Percentiles rank a stretch among this genome's conserved stretches.
Conservation (phyloP, 2,797 vertebrate species). For the Chaetophractus vellerosus region DNA sequence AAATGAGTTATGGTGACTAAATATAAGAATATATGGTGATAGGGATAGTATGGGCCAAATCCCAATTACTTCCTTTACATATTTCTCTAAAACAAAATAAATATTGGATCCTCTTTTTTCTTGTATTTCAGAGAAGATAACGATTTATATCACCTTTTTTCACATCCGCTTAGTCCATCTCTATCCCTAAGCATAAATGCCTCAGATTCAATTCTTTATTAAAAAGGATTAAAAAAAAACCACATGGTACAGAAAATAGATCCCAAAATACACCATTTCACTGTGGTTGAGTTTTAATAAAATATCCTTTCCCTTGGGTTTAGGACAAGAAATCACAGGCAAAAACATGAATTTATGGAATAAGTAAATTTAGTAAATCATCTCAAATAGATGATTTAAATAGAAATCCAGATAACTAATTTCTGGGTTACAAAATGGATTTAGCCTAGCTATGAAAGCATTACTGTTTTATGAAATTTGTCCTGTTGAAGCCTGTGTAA, state of each 20-base stretch:
- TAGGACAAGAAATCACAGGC: neutral
- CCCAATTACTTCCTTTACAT: neutral
- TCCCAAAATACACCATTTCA: neutral
- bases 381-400: neutral
- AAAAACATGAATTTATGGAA: neutral
- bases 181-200: neutral
- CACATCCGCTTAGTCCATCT: neutral
- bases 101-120: neutral
- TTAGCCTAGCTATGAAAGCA: neutral
- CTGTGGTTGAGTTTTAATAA: neutral
- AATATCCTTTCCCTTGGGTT: neutral
- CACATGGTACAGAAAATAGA: neutral
- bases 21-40: neutral
- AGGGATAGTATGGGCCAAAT: neutral
- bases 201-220: neutral
- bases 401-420: neutral
- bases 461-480: neutral
- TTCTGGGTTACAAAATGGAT: neutral
- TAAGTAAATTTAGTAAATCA: neutral
- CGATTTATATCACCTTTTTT: neutral
- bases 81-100: constrained; percentile 2
- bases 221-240: neutral
- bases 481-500: neutral
- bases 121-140: constrained; percentile 1
- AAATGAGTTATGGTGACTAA: neutral